A percentile compares a stretch with the other conserved stretches of the same genome.
These are phyloP conservation scores for Rhegmatorhina hoffmannsi DNA, from an alignment of 2,113 vertebrate genomes.

Conservation along the genomic window DNA sequence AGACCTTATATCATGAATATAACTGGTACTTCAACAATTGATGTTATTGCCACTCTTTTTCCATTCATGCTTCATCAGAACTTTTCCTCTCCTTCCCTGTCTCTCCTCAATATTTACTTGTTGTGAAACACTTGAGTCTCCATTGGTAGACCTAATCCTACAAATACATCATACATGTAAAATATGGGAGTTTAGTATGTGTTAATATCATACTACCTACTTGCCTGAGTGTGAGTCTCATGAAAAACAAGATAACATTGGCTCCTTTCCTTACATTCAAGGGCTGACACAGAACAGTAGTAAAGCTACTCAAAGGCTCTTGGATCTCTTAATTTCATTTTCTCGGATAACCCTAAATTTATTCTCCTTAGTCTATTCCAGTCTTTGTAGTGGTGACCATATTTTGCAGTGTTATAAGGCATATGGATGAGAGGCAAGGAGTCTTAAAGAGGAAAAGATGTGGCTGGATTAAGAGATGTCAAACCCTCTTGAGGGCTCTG, in stretches of 20 bases:
- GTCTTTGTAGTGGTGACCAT: neutral
- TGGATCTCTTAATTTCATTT: neutral
- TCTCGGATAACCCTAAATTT: neutral
- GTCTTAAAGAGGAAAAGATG: neutral
- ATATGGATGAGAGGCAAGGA: neutral
- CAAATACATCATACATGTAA: neutral
- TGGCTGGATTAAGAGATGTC: neutral
- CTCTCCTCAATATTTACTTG: neutral
- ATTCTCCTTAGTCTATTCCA: neutral
- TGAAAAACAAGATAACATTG: neutral
- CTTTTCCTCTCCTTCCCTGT: neutral
- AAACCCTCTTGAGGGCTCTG: neutral
- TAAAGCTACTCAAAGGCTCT: neutral
- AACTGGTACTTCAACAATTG: neutral
- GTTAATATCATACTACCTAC: neutral
- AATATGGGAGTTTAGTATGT: neutral
- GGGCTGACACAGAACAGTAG: neutral
- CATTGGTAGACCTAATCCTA: neutral
- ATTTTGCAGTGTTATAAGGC: neutral
- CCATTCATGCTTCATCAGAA: neutral
- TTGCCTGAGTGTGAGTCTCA: neutral
- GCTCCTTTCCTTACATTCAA: neutral
- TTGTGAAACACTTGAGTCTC: neutral
- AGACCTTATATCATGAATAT: neutral
- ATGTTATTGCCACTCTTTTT: constrained; percentile 11